Evolutionary conservation across 2,797 vertebrate species (phyloP), one percentile per base, ranked within the genome.

Genomic region (Pangasius sanitwongsei): DNA sequence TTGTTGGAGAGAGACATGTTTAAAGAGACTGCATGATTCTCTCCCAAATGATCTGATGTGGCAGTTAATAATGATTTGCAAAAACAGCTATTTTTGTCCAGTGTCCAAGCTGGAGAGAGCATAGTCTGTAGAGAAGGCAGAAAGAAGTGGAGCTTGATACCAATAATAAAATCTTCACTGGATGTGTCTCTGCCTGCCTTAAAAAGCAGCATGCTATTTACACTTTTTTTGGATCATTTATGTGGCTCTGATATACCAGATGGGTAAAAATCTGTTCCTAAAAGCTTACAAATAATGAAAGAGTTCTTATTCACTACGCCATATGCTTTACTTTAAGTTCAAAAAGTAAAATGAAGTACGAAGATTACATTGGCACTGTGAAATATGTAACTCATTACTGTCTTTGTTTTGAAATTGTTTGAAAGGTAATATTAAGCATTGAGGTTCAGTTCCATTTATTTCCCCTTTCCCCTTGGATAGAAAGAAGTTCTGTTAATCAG

Each of bases 211-310:
- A 55, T 57, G 31, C 41, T 83, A 75, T 82, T 83, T 70, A 83
- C 41, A 86, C 75, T 59, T 72, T 13, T 65, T 80, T 69, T 61
- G 31, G 65, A 72, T 78, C 41, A 69, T 87, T 87, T 82, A 37
- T 48, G 50, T 85, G 18, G 25, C 31, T 59, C 72, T 87, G 50
- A 85, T 70, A 20, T 9, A 80, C 50, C 86, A 87, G 89, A 87
- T 89, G 89, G 89, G 85, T 41, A 87, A 69, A 87, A 87, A 89
- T 80, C 59, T 87, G 88, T 85, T 85, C 50, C 59, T 87, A 16
- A 50, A 78, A 77, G 55, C 34, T 37, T 44, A 50, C 53, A 63
- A 44, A 34, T 83, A 86, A 82, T 69, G 72, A 67, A 85, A 69
- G 28, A 53, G 55, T 81, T 89, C 65, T 72, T 70, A 65, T 50